Evolutionary conservation across 2,888 invertebrate species (phyloP).

Genomic region (Galeopsomyia nigrocyanea): DNA sequence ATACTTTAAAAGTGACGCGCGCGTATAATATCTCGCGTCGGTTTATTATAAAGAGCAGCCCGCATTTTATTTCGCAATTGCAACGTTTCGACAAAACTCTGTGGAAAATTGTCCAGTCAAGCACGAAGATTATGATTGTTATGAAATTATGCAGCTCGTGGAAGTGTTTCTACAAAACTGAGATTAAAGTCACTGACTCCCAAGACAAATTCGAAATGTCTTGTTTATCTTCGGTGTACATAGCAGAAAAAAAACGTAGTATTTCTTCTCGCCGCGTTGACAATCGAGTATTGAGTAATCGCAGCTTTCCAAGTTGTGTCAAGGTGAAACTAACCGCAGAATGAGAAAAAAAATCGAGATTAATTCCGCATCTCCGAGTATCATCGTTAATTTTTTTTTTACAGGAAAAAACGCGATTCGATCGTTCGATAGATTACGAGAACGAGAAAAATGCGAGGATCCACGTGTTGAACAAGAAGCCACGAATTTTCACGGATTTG

Average conservation of each 20-base stretch:
- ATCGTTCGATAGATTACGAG: conserved; percentile 53
- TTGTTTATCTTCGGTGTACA: neutral
- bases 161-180: no score
- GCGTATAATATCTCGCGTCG: neutral
- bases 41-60: conserved; percentile 13
- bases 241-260: neutral
- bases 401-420: conserved; percentile 60
- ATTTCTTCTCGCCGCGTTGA: neutral
- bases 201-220: no score
- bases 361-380: neutral
- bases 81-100: no score
- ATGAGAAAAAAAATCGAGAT: neutral
- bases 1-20: no score
- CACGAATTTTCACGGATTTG: conserved; percentile 57
- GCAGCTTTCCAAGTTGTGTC: neutral
- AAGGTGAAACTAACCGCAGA: neutral
- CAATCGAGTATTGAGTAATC: neutral
- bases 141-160: no score
- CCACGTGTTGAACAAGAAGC: conserved; percentile 44
- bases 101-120: no score
- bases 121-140: no score
- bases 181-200: no score
- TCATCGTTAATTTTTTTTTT: conserved; percentile 14
- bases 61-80: conserved; percentile 19
- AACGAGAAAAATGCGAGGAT: conserved; percentile 16